Base-by-base conservation (phyloP, 2,113 vertebrate species). In the Cnemophilus loriae region DNA sequence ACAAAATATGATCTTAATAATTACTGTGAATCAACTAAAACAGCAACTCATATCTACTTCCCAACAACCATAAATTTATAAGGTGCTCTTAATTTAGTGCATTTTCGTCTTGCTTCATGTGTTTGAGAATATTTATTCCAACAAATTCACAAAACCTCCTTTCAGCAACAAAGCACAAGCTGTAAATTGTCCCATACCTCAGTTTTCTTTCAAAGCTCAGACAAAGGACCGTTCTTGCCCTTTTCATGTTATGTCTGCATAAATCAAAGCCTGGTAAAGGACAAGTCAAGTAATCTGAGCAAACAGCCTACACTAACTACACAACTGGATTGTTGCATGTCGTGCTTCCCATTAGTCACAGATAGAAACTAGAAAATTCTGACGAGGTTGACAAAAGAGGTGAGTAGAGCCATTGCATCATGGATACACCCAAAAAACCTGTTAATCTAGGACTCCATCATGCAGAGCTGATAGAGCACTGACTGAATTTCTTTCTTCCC, bases 221-320 rank as follows among this genome's bases (percentile, higher is more conserved):
- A 95, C 91, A 96, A 97, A 97, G 89, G 84, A 64, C 60, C 70
- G 60, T 49, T 90, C 78, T 85, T 96, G 67, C 84, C 91, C 92
- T 95, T 95, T 88, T 94, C 84, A 74, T 93, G 89, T 61, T 84
- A 96, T 53, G 47, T 50, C 65, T 70, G 74, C 80, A 95, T 97
- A 98, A 98, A 98, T 98, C 96, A 98, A 95, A 97, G 87, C 86
- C 91, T 84, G 24, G 91, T 78, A 98, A 98, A 98, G 97, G 96
- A 95, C 96, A 97, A 96, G 64, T 44, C 74, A 91, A 81, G 89
- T 97, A 98, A 98, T 98, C 96, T 95, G 94, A 95, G 89, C 88
- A 93, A 84, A 30, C 97, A 97, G 96, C 50, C 93, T 73, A 84
- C 84, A 68, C 83, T 84, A 96, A 93, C 93, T 61, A 63, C 56